phyloP scores from a whole-genome alignment of 2,113 vertebrate genomes.

The Dipodomys spectabilis region DNA sequence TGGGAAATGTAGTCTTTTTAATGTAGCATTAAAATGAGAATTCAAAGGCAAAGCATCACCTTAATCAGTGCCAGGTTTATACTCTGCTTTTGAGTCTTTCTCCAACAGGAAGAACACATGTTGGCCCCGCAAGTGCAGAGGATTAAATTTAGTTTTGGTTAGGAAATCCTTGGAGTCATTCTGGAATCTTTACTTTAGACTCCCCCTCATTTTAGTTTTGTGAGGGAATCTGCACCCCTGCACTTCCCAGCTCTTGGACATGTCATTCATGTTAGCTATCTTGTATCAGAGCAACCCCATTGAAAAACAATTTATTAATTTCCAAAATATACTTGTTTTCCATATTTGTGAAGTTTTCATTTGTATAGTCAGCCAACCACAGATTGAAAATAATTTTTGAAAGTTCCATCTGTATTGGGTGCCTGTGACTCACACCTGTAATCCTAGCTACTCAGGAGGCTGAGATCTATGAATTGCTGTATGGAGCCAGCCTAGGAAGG shows the following conservation, averaged over 20 bases:
- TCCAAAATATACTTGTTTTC: neutral
- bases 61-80: no score
- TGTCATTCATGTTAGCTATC: no score
- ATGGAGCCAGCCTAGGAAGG: no score
- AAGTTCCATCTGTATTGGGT: neutral
- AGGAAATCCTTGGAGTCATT: neutral
- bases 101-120: no score
- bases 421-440: no score
- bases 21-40: neutral
- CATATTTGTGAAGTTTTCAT: neutral
- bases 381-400: neutral
- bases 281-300: neutral
- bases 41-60: neutral
- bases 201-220: neutral
- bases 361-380: neutral
- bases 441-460: no score
- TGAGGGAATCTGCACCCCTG: fast-evolving
- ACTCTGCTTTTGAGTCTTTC: no score
- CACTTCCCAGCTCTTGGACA: fast-evolving
- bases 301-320: neutral
- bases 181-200: neutral
- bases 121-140: fast-evolving
- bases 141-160: neutral
- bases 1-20: neutral
- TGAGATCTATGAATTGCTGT: no score